Evolutionary conservation across 2,113 vertebrate genomes (phyloP).

Genomic region (Nerophis lumbriciformis): DNA sequence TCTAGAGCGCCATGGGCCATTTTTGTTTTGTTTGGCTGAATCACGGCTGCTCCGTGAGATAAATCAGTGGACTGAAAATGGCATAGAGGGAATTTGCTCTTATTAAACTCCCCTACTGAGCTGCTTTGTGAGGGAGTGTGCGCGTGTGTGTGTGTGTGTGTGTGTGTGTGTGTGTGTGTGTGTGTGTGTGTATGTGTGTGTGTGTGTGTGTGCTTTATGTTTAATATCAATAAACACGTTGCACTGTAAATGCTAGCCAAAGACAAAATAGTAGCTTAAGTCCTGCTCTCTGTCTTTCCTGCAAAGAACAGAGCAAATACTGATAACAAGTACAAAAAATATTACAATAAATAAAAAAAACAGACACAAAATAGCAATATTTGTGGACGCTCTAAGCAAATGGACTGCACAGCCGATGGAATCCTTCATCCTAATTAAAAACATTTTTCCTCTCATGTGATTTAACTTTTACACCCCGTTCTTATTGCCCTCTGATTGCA

Average conservation of each 20-base stretch:
- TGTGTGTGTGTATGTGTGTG: neutral
- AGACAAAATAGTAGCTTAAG: neutral
- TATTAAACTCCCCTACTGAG: neutral
- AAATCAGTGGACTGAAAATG: constrained; percentile 17
- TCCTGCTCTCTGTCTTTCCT: too few species aligned
- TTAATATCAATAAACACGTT: neutral
- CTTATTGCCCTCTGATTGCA: neutral
- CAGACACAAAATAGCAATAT: neutral
- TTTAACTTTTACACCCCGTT: too few species aligned
- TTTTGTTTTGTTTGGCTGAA: constrained; percentile 26
- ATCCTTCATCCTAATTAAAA: too few species aligned
- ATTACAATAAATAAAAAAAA: too few species aligned
- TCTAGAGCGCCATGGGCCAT: neutral
- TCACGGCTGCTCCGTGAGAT: constrained; percentile 30
- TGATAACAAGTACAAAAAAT: too few species aligned
- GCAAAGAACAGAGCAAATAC: too few species aligned
- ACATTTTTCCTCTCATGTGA: too few species aligned
- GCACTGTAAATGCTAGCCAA: neutral
- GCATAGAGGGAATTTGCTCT: constrained; percentile 11
- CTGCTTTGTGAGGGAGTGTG: neutral
- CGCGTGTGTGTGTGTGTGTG: neutral
- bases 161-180: neutral
- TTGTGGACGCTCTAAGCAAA: too few species aligned
- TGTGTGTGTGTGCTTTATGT: constrained; percentile 5
- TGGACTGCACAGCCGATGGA: too few species aligned